Base-by-base conservation (phyloP, 2,797 vertebrate species). In the Diceros bicornis region DNA sequence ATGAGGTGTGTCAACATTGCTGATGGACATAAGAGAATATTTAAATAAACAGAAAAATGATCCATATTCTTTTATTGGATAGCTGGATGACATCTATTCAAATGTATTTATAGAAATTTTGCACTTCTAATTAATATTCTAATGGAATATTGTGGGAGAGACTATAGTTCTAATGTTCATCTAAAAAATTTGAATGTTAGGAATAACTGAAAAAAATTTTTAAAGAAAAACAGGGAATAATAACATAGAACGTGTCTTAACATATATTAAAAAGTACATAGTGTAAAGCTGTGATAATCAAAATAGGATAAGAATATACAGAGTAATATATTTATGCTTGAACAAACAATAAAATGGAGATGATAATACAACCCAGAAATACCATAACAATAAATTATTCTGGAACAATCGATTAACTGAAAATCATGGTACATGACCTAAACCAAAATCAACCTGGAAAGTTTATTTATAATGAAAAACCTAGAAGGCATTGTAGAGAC, bases 281-380 rank as follows among this genome's bases (percentile, higher is more conserved):
- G 44, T 37, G 61, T 50, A 93, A 68, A 84, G 41, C 12, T 44
- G 14, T 68, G 14, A 25, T 69, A 32, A 94, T 85, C 17, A 82
- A 94, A 97, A 91, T 18, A 68, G 16, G 55, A n/a, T 37, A 92
- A 78, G 47, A 66, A 64, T 13, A 75, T 52, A 72, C 29, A 89
- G 68, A 64, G 14, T 18, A 83, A 92, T 13, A 18, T 11, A 61
- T 7, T 77, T 55, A 79, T n/a, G 47, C 41, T 25, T 68, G 66
- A 89, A 94, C 59, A 94, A 95, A 93, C 50, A 61, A 52, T 69
- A 81, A 94, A 81, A 61, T 62, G 9, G 14, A 25, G 17, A 87
- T 17, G 29, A 77, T 68, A 50, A 27, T 29, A 61, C 7, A 82
- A 81, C 18, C 9, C 69, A 81, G 84, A 91, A 90, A 83, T 62